Evolutionary conservation across 2,113 vertebrate species (phyloP).

Genomic region (Cyanoramphus novaezelandiae): DNA sequence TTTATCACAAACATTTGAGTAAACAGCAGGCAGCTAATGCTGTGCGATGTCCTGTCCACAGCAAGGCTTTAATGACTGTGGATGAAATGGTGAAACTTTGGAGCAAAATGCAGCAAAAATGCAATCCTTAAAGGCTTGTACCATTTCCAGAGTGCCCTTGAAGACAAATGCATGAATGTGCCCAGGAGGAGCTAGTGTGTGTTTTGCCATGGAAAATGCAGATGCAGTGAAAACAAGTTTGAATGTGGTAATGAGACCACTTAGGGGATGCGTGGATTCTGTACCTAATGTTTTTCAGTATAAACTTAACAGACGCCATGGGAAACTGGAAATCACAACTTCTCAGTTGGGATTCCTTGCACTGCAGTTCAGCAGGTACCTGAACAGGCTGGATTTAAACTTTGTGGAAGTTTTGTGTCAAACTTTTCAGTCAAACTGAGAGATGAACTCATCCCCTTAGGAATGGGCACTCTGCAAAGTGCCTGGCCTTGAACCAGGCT

Average conservation of each 20-base stretch:
- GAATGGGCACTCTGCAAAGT: background rate
- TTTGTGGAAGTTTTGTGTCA: background rate
- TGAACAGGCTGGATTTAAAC: background rate
- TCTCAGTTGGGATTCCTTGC: background rate
- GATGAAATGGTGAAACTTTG: background rate
- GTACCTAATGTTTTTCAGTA: background rate
- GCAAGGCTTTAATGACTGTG: background rate
- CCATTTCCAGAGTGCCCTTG: background rate
- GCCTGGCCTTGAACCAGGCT: background rate
- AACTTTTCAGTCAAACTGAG: background rate
- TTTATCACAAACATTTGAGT: background rate
- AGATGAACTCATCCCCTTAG: background rate
- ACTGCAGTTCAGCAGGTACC: background rate
- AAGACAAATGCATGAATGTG: background rate
- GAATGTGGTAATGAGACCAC: background rate
- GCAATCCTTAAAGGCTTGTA: background rate
- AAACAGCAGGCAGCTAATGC: slow-evolving; percentile 6
- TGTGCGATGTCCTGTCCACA: background rate
- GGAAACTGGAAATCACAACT: background rate
- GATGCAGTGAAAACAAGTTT: background rate
- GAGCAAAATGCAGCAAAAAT: background rate
- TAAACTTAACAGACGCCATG: background rate
- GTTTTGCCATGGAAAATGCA: background rate
- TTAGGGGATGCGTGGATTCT: background rate
- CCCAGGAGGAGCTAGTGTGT: background rate